Conservation (phyloP, 2,888 invertebrate genomes). For the Asteroscopus sphinx region DNA sequence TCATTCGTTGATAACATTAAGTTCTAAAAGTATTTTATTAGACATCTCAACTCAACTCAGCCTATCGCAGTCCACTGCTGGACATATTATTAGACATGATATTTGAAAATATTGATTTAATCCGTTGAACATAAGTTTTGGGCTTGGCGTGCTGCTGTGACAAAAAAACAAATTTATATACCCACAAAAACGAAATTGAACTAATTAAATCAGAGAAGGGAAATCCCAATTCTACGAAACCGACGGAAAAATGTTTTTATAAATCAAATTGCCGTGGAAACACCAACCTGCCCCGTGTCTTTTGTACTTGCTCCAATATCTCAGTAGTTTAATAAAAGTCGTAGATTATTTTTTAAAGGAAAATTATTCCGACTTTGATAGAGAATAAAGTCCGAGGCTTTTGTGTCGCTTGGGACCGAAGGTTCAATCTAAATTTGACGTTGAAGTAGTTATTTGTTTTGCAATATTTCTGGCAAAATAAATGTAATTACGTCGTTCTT, state of each 20-base stretch:
- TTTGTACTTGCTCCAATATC: conserved; percentile 59
- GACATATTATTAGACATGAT: no score
- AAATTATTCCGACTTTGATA: conserved; percentile 73
- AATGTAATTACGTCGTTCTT: conserved; percentile 58
- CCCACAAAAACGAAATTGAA: conserved; percentile 37
- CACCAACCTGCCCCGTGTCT: conserved; percentile 36
- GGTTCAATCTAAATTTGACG: conserved; percentile 74
- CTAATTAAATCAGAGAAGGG: conserved; percentile 48
- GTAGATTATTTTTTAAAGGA: conserved; percentile 63
- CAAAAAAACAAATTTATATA: conserved; percentile 39
- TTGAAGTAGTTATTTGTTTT: conserved; percentile 68
- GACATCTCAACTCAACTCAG: no score
- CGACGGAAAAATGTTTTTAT: conserved; percentile 32
- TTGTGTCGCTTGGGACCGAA: conserved; percentile 63
- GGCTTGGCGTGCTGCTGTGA: conserved; percentile 2
- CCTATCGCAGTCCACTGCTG: no score
- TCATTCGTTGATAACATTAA: no score
- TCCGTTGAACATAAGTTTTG: background rate
- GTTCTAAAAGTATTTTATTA: no score
- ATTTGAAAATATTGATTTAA: background rate
- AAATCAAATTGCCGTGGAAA: conserved; percentile 40
- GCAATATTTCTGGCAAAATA: conserved; percentile 56
- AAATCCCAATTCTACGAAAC: conserved; percentile 41
- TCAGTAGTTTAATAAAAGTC: conserved; percentile 49
- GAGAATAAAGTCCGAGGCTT: conserved; percentile 72